Evolutionary conservation across 1,140 invertebrate genomes (phyloP), one percentile per base, ranked within the genome.

Genomic region (Ceratosolen solmsi): DNA sequence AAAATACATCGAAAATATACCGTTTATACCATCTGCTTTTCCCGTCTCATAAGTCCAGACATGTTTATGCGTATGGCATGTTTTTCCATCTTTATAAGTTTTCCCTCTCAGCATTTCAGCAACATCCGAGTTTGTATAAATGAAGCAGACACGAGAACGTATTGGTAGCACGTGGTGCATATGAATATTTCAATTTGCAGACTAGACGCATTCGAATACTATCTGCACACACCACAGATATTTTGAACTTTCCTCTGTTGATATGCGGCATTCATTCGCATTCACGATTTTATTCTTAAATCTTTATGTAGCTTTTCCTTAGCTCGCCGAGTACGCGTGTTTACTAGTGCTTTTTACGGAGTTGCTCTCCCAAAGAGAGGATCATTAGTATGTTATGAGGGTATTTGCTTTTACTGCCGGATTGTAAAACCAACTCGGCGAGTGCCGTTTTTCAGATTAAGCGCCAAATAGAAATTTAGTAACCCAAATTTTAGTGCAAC

Each of bases 141-240:
- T 56, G 72, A 76, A 58, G 9, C 75, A 49, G 25, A 51, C 60
- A n/a, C 25, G 56, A 25, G 56, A 58, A 58, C 51, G n/a, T 76
- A 76, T 27, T 11, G 36, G 41, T 2, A 30, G 17, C 76, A 70
- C 63, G 54, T 79, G 82, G 65, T 51, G 74, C 83, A 77, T 85
- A 87, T 86, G 85, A 87, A 87, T 86, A 87, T 86, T 87, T 87
- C 84, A 85, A 85, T 87, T 85, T 81, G 77, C 79, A 46, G 81
- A 83, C 27, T 41, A 33, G 17, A 46, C 36, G 25, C 27, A 11
- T 13, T 25, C 56, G 56, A 60, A 60, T 60, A 30, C 56, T 13
- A 60, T 60, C 56, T 60, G n/a, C 56, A 60, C n/a, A 75, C 30
- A 33, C 51, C 36, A 36, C 51, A 56, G 27, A n/a, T 27, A 74